phyloP scores from a whole-genome alignment of 1,140 invertebrate species.

The Hylyphantes graminicola region DNA sequence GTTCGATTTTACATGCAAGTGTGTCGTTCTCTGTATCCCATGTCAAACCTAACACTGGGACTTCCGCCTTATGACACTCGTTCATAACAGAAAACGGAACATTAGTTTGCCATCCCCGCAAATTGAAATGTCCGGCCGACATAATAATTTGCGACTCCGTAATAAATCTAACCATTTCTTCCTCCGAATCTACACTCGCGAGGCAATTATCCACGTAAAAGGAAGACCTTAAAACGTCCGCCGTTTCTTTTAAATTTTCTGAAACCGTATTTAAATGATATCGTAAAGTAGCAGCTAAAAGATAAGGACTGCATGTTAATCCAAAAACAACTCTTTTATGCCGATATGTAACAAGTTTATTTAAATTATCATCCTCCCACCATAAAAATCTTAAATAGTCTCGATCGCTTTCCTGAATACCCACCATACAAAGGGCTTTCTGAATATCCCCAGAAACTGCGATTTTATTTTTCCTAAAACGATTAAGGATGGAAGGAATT shows the following conservation, averaged over 20 bases:
- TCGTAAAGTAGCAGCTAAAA: slow-evolving; percentile 15
- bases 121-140: slow-evolving; percentile 23
- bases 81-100: background rate
- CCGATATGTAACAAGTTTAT: slow-evolving; percentile 2
- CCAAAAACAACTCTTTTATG: slow-evolving; percentile 46
- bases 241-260: slow-evolving; percentile 16
- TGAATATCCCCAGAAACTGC: slow-evolving; percentile 9
- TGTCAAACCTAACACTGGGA: background rate
- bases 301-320: slow-evolving; percentile 19
- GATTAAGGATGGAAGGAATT: slow-evolving; percentile 23
- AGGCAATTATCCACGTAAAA: slow-evolving; percentile 53
- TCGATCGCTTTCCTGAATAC: slow-evolving; percentile 19
- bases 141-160: slow-evolving; percentile 12
- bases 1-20: background rate
- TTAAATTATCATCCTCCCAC: background rate
- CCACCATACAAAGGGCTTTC: slow-evolving; percentile 11
- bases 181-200: background rate
- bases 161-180: slow-evolving; percentile 17
- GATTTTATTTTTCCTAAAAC: slow-evolving; percentile 8
- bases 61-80: background rate
- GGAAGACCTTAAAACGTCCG: slow-evolving; percentile 1
- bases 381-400: slow-evolving; percentile 42
- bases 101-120: slow-evolving; percentile 17
- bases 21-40: background rate
- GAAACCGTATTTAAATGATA: slow-evolving; percentile 17